phyloP scores from a whole-genome alignment of 2,113 vertebrate species.

The Mirza zaza region DNA sequence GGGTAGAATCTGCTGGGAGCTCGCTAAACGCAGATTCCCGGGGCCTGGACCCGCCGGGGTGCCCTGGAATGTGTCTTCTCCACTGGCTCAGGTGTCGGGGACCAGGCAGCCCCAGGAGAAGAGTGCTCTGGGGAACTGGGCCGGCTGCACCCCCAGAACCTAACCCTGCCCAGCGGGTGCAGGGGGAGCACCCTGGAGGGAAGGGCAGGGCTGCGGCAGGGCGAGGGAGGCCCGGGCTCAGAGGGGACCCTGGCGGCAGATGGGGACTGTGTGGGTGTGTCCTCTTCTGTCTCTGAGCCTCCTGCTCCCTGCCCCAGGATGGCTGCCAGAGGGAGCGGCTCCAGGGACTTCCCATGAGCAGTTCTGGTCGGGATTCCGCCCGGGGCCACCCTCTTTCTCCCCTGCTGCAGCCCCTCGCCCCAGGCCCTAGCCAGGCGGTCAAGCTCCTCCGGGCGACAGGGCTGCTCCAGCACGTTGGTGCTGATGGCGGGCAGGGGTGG shows the following conservation, averaged over 20 bases:
- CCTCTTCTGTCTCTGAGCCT: not conserved
- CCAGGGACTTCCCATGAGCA: not conserved
- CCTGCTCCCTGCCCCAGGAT: not conserved
- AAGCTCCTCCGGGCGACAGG: not conserved
- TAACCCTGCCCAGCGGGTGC: too few species aligned
- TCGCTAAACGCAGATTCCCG: not conserved
- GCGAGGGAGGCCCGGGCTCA: not conserved
- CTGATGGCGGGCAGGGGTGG: too few species aligned
- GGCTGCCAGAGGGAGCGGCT: not conserved
- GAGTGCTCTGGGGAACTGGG: not conserved
- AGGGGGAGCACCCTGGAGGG: not conserved
- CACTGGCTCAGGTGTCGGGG: rapidly evolving
- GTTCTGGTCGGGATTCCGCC: not conserved
- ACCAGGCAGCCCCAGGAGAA: not conserved
- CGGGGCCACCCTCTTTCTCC: not conserved
- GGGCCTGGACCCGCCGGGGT: not conserved
- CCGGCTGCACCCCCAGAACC: too few species aligned
- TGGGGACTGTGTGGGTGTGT: not conserved
- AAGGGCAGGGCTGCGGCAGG: not conserved
- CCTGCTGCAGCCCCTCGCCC: not conserved
- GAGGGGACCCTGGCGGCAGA: not conserved
- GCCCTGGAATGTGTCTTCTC: too few species aligned
- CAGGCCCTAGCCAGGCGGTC: not conserved
- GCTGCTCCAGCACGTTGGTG: not conserved
- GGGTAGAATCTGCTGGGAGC: not conserved